Evolutionary conservation across 2,797 vertebrate species (phyloP).

Genomic region (Paedocypris micromegethes): DNA sequence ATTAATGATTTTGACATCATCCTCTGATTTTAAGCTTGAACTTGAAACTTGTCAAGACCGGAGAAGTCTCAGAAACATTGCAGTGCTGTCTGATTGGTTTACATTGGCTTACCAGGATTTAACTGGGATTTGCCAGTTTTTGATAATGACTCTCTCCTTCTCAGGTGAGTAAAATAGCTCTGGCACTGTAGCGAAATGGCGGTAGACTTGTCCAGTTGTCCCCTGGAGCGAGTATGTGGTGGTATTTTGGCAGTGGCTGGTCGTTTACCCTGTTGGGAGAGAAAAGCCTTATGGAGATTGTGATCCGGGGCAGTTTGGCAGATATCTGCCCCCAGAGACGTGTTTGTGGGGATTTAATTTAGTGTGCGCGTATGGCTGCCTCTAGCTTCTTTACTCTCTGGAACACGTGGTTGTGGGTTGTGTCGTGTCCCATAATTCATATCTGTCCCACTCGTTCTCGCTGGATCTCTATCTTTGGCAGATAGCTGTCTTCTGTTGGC

Average conservation of each 20-base stretch:
- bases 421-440: slow-evolving; percentile 52
- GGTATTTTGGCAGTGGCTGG: slow-evolving; percentile 23
- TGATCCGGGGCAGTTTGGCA: slow-evolving; percentile 46
- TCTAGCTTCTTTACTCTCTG: slow-evolving; percentile 48
- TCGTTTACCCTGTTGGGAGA: slow-evolving; percentile 26
- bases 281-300: slow-evolving; percentile 22
- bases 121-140: neutral
- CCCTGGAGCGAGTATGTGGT: slow-evolving; percentile 20
- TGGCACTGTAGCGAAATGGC: slow-evolving; percentile 6
- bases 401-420: slow-evolving; percentile 44
- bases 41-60: too few relatives aligned
- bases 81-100: neutral
- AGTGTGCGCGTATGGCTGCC: slow-evolving; percentile 36
- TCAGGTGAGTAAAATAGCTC: slow-evolving; percentile 18
- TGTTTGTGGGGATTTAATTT: slow-evolving; percentile 52
- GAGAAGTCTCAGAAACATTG: too few relatives aligned
- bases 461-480: slow-evolving; percentile 24
- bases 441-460: slow-evolving; percentile 5
- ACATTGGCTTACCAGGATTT: neutral
- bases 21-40: too few relatives aligned
- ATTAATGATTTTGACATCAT: too few relatives aligned
- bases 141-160: slow-evolving; percentile 8
- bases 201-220: slow-evolving; percentile 14
- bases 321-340: slow-evolving; percentile 44
- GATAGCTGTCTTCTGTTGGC: slow-evolving; percentile 21